Evolutionary conservation across 2,113 vertebrate genomes (phyloP), one percentile per base, ranked within the genome.

Genomic region (Serinus canaria): DNA sequence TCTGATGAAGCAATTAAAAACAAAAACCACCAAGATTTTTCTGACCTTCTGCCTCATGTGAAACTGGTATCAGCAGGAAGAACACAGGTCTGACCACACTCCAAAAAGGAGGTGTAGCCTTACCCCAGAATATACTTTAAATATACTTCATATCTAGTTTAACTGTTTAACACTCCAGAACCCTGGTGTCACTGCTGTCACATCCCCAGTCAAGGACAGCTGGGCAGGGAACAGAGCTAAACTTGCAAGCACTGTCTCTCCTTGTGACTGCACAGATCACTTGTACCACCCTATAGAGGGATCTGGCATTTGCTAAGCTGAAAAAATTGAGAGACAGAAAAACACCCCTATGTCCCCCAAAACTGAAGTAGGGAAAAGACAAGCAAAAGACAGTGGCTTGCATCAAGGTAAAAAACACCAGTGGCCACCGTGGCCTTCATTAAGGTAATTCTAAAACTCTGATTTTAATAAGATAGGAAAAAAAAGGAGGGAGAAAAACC

Each of bases 231-330:
- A 64, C 56, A 72, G 60, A 87, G 23, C 73, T 35, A 33, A 86
- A 76, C 27, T n/a, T 73, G 10, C 4, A 86, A 53, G 55, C 53
- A 5, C 27, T 20, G 35, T 55, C 27, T 72, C 55, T 84, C 55
- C 22, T 78, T 72, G 30, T 31, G 76, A 58, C 55, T 5, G 1
- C 22, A 68, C 41, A 23, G 17, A 56, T 21, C 22, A 25, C 15
- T 44, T 24, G 4, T 20, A 52, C 0, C 0, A 68, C 11, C 6
- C 50, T 30, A 1, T 0, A 19, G 62, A 80, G 41, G 17, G 6
- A 77, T 30, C 30, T 80, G 21, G 46, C 5, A 3, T 43, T 37
- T 8, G 6, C 30, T 31, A 69, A 81, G n/a, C 60, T 59, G 47
- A 86, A 93, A 74, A 47, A 18, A n/a, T 10, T 77, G 41, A 19